Base-by-base conservation (phyloP, 2,113 vertebrate genomes). In the Ciconia boyciana region DNA sequence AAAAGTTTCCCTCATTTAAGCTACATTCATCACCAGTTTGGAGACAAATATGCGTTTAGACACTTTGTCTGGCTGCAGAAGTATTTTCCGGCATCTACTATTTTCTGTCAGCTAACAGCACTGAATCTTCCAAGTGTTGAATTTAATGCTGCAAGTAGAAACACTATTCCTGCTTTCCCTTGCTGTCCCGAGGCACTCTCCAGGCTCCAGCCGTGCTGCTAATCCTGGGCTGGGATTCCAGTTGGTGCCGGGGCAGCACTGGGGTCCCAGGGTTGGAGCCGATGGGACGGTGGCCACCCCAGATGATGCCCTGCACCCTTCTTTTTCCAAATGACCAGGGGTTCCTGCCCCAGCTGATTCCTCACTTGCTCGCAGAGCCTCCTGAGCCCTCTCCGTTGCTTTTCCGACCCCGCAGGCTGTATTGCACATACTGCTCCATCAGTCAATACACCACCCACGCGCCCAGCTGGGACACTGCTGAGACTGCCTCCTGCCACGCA, bases 91-190 rank as follows among this genome's bases (percentile, higher is more conserved):
- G 44, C 69, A 79, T 60, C 58, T 93, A 84, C 57, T 89, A 79
- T 82, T 93, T 93, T 93, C 85, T 96, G 89, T 91, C 87, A 94
- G 77, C 89, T 91, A 82, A 76, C 84, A 82, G 77, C 61, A 18
- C 29, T 71, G 89, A 78, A 51, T 89, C 86, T 89, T 93, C 93
- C 87, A 91, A 89, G 46, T 16, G 15, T 1, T 75, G 17, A 84
- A 95, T 82, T 94, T 78, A 87, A 83, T 39, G 57, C 41, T 70
- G 36, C 48, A 83, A 80, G 58, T 69, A 32, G 81, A 87, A 95
- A 84, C 57, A 16, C 22, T 51, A 49, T 84, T 91, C 66, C 76
- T 84, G 80, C 43, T 62, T 51, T 58, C 18, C 54, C 58, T 39
- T 49, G 58, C 49, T 44, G 64, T 36, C 57, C 61, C 21, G 2